Conservation (phyloP, 2,888 invertebrate species). For the Globia sparganii region DNA sequence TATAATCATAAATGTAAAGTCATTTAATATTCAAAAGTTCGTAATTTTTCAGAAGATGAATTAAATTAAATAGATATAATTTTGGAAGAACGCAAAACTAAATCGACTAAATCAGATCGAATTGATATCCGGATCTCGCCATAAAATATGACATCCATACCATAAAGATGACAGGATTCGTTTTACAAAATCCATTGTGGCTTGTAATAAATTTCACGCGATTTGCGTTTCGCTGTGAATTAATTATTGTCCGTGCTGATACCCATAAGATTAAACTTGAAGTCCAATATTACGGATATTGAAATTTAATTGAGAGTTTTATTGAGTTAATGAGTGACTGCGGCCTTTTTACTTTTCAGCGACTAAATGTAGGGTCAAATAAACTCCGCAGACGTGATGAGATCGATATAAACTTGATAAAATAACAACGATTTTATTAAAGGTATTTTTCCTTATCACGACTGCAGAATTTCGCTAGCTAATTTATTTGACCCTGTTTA, state of each 20-base stretch:
- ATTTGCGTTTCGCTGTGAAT: constrained; percentile 67
- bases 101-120: constrained; percentile 6
- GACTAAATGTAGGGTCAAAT: neutral
- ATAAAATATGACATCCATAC: constrained; percentile 37
- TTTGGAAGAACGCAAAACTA: neutral
- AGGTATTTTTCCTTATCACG: no score
- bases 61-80: no score
- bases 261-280: constrained; percentile 59
- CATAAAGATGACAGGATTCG: constrained; percentile 43
- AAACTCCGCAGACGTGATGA: neutral
- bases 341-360: neutral
- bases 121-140: neutral
- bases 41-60: neutral
- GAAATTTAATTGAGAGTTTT: neutral
- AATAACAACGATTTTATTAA: no score
- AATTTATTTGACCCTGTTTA: no score
- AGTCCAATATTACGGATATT: neutral
- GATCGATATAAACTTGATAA: no score
- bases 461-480: no score
- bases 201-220: constrained; percentile 67
- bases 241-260: constrained; percentile 61
- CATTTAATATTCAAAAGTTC: neutral
- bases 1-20: neutral
- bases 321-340: no score
- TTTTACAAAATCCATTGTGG: constrained; percentile 52